Evolutionary conservation across 2,888 invertebrate species (phyloP).

Genomic region (Germaria angustata): DNA sequence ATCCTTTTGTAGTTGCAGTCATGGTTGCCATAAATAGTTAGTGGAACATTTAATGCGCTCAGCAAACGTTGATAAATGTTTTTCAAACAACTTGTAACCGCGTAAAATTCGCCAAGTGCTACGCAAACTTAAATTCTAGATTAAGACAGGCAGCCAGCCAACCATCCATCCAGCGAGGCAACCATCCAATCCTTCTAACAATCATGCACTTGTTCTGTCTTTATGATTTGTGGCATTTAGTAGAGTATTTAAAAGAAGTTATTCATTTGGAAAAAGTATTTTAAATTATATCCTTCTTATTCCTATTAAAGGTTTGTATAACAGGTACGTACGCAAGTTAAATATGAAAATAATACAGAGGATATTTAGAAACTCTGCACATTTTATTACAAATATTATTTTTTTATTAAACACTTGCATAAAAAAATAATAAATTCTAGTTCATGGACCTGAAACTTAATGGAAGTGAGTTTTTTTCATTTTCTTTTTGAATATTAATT

Average conservation of each 20-base stretch:
- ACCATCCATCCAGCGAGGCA: background rate
- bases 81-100: conserved; percentile 36
- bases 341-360: too few species aligned
- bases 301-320: background rate
- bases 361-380: too few species aligned
- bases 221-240: conserved; percentile 5
- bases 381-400: too few species aligned
- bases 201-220: background rate
- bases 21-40: conserved; percentile 4
- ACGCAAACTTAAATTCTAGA: background rate
- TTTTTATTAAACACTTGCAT: too few species aligned
- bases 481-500: too few species aligned
- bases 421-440: too few species aligned
- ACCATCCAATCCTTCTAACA: background rate
- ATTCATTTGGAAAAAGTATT: conserved; percentile 5
- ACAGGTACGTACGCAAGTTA: too few species aligned
- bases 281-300: background rate
- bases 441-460: too few species aligned
- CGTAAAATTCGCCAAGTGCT: conserved; percentile 35
- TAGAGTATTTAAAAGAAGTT: background rate
- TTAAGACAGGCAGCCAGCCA: conserved; percentile 5
- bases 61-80: conserved; percentile 45
- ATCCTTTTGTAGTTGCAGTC: background rate
- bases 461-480: too few species aligned
- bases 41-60: background rate